Evolutionary conservation across 92 coral and sea anemone species (phyloP).

Genomic region (Blastomussa wellsi): DNA sequence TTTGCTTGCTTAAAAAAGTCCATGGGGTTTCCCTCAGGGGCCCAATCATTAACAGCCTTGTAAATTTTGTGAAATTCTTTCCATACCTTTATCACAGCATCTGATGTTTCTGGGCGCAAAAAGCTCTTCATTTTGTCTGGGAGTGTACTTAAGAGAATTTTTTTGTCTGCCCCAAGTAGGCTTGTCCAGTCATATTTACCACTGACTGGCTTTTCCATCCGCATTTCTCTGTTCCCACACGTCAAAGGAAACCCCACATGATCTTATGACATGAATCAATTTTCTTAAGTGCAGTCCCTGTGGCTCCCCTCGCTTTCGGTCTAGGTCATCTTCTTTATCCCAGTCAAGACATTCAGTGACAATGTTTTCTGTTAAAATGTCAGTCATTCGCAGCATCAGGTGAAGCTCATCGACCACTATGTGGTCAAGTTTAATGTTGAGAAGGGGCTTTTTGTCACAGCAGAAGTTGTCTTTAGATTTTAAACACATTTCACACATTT

Average conservation of each 20-base stretch:
- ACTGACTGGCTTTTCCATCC: constrained; percentile 55
- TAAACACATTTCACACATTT: constrained; percentile 15
- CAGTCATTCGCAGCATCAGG: constrained; percentile 32
- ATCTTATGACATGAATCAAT: background rate
- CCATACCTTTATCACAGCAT: constrained; percentile 44
- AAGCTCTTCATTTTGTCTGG: background rate
- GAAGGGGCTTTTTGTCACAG: constrained; percentile 24
- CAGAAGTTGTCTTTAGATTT: constrained; percentile 25
- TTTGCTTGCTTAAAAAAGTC: constrained; percentile 1
- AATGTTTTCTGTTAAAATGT: constrained; percentile 26
- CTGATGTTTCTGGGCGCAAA: constrained; percentile 35
- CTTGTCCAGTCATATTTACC: constrained; percentile 64
- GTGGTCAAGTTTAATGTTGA: constrained; percentile 35
- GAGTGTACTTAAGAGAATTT: constrained; percentile 15
- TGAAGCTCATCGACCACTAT: constrained; percentile 36
- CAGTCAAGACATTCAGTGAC: constrained; percentile 15
- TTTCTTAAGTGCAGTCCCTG: background rate
- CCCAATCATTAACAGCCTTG: constrained; percentile 29
- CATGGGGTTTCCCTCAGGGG: background rate
- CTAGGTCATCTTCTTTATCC: constrained; percentile 23
- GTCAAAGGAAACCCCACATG: no score
- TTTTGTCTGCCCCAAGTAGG: constrained; percentile 47
- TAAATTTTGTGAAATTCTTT: constrained; percentile 43
- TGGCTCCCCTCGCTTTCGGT: constrained; percentile 21
- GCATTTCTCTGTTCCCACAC: constrained; percentile 60